Percentiles rank a stretch among this genome's conserved stretches.
phyloP scores from a whole-genome alignment of 2,888 invertebrate genomes.

The Onchidella celtica region DNA sequence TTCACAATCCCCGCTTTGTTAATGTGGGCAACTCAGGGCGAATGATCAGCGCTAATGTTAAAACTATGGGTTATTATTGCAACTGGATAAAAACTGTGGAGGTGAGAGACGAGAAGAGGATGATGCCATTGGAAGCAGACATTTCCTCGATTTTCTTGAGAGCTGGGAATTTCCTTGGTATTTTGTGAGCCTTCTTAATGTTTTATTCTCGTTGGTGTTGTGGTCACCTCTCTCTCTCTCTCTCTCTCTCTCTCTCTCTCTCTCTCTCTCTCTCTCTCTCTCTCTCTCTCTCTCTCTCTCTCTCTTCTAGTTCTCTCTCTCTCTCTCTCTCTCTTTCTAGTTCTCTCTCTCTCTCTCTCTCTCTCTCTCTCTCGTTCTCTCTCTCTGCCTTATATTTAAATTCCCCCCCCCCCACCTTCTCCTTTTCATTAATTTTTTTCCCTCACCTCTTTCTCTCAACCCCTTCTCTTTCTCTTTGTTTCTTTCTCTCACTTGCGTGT shows the following conservation, averaged over 20 bases:
- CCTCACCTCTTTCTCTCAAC: background rate
- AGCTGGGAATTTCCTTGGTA: no score
- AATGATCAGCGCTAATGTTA: no score
- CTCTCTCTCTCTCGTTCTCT: background rate
- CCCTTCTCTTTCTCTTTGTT: background rate
- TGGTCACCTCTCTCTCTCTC: conserved; percentile 6
- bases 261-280: conserved; percentile 29
- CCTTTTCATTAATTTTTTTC: background rate
- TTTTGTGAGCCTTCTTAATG: conserved; percentile 24
- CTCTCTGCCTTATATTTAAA: background rate
- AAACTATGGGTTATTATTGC: no score
- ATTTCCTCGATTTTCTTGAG: no score
- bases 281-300: background rate
- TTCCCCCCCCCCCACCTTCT: background rate
- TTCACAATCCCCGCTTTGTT: no score
- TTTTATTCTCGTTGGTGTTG: conserved; percentile 5
- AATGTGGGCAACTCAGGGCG: no score
- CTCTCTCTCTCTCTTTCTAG: conserved; percentile 34
- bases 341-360: conserved; percentile 36
- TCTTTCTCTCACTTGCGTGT: background rate
- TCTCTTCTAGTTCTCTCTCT: conserved; percentile 1
- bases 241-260: conserved; percentile 40
- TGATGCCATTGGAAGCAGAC: no score
- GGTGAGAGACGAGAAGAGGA: no score
- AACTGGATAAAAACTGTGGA: no score